Evolutionary conservation across 2,797 vertebrate species (phyloP), one percentile per base, ranked within the genome.

Genomic region (Sebastiscus albofasciatus): DNA sequence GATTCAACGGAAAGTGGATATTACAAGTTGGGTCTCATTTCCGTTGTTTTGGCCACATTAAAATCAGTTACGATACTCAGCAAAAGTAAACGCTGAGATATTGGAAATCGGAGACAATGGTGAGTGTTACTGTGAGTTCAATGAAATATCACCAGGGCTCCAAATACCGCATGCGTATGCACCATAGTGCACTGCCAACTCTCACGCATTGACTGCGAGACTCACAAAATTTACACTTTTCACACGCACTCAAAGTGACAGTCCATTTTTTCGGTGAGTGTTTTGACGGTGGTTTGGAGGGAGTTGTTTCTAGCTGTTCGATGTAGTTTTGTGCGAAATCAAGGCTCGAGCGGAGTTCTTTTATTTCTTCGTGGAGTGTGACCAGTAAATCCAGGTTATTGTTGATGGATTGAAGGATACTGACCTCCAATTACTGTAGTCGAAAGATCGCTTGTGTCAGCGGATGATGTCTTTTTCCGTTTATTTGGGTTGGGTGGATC

Each of bases 1-100:
- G 66, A 72, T 68, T 72, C 42, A 49, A 49, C 34, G 80, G 72
- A 79, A 78, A 83, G 9, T 1, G 10, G n/a, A 75, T 72, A 60
- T 71, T 62, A 56, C 60, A 66, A 60, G 18, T n/a, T 39, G 70
- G 67, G 54, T 72, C 14, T 72, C 18, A 55, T 67, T 81, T 81
- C 73, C 72, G 60, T 46, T 71, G 60, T 36, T 67, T 67, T 77
- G 73, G 62, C 73, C 42, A 27, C 13, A 8, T 34, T 20, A 52
- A 13, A 27, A 6, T 6, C 3, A 4, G 22, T 82, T 66, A 69
- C 2, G 26, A 29, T 75, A 42, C 6, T 68, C 54, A 39, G 12
- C 26, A 72, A 54, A 54, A 55, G 69, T n/a, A 61, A 36, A 60
- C 11, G 16, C 22, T 20, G 12, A 42, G 67, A 52, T 71, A 34